Evolutionary conservation across 2,113 vertebrate genomes (phyloP).

Genomic region (Oreochromis spilurus): DNA sequence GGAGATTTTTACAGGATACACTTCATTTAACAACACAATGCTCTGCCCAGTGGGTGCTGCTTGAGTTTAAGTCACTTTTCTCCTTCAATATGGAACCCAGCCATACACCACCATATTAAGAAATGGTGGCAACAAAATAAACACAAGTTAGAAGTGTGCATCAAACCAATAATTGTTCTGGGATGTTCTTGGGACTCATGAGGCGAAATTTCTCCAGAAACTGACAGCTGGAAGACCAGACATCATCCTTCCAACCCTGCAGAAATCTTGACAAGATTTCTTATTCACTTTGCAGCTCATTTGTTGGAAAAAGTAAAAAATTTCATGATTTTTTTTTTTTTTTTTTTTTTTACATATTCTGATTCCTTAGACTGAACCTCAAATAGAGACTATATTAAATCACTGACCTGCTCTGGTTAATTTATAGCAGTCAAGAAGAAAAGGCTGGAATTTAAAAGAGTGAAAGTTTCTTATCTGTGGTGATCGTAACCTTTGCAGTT

Average conservation of each 20-base stretch:
- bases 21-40: not conserved
- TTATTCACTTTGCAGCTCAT: not conserved
- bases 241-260: not conserved
- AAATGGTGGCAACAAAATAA: not conserved
- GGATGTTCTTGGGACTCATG: not conserved
- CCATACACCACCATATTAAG: not conserved
- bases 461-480: not conserved
- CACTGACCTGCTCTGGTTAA: not conserved
- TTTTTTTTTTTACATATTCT: not conserved
- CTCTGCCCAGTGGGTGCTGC: not conserved
- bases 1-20: not conserved
- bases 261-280: not conserved
- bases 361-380: not conserved
- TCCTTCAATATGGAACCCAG: not conserved
- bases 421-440: not conserved
- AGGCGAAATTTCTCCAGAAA: not conserved
- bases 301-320: no score
- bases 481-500: not conserved
- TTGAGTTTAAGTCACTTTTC: not conserved
- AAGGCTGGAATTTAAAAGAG: not conserved
- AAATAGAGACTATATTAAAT: not conserved
- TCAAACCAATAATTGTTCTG: not conserved
- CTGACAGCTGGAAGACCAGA: not conserved
- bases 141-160: not conserved
- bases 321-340: not conserved